phyloP scores from a whole-genome alignment of 2,113 vertebrate genomes.

The Epinephelus cyanopodus region DNA sequence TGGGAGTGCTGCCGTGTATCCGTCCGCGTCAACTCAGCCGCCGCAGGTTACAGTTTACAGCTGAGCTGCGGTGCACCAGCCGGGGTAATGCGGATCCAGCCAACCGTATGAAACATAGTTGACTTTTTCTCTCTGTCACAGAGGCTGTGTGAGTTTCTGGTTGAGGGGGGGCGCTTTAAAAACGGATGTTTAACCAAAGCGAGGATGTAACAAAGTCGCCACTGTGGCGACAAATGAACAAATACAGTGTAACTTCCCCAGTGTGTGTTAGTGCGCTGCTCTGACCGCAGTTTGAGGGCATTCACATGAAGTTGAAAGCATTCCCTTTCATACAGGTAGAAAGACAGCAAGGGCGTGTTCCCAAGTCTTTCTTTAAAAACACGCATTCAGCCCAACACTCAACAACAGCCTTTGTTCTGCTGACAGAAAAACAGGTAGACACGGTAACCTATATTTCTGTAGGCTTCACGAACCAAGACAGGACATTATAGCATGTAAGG shows the following conservation, averaged over 20 bases:
- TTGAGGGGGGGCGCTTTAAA: not conserved
- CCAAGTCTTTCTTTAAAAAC: slow-evolving; percentile 37
- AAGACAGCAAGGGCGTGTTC: slow-evolving; percentile 75
- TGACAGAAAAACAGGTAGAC: not conserved
- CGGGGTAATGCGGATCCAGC: slow-evolving; percentile 57
- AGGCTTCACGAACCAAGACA: slow-evolving; percentile 24
- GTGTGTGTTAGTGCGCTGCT: not conserved
- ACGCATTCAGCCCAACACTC: slow-evolving; percentile 2
- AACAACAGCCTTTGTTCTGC: not conserved
- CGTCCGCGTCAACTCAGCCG: slow-evolving; percentile 54
- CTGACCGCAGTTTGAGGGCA: slow-evolving; percentile 55
- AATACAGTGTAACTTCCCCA: not conserved
- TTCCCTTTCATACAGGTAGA: slow-evolving; percentile 73
- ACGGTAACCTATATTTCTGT: slow-evolving; percentile 28
- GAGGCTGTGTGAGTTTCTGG: slow-evolving; percentile 14
- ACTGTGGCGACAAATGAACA: not conserved
- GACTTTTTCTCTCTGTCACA: slow-evolving; percentile 39
- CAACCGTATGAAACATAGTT: slow-evolving; percentile 53
- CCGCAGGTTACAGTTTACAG: slow-evolving; percentile 62
- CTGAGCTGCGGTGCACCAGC: slow-evolving; percentile 59
- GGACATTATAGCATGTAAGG: slow-evolving; percentile 24
- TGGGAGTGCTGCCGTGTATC: not conserved
- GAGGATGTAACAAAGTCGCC: not conserved
- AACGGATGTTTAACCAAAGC: not conserved
- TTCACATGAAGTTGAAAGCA: slow-evolving; percentile 70